Percentiles rank a stretch among this genome's conserved stretches.
phyloP scores from a whole-genome alignment of 23 tunicate species.

The Styela clava region DNA sequence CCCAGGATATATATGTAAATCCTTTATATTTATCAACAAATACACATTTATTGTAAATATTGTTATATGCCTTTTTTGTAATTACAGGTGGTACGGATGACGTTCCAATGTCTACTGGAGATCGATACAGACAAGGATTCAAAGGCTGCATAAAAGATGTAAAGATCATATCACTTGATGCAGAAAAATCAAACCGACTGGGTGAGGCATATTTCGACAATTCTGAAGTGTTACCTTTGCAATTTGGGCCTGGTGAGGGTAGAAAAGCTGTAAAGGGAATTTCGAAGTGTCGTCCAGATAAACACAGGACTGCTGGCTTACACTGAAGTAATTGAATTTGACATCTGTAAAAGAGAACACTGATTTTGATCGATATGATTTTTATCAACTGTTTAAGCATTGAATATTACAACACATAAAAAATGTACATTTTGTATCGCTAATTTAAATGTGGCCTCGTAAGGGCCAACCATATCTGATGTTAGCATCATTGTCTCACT shows the following conservation, averaged over 20 bases:
- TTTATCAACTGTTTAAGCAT: no score
- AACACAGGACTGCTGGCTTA: slow-evolving; percentile 9
- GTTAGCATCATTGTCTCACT: no score
- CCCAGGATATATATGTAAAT: no score
- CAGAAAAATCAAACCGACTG: slow-evolving; percentile 31
- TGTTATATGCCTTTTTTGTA: neutral
- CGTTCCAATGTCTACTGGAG: slow-evolving; percentile 52
- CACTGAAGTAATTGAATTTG: neutral
- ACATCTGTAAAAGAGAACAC: neutral
- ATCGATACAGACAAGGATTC: slow-evolving; percentile 67
- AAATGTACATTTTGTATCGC: no score
- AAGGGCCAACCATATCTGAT: no score
- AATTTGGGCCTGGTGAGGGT: slow-evolving; percentile 45
- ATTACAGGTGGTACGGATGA: slow-evolving; percentile 82
- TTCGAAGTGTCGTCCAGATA: slow-evolving; percentile 10
- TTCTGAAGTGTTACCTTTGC: slow-evolving; percentile 32
- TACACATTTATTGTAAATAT: no score
- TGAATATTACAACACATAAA: no score
- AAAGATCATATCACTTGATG: slow-evolving; percentile 40
- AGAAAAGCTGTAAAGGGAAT: neutral
- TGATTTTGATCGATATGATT: no score
- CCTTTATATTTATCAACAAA: no score
- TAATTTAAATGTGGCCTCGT: no score
- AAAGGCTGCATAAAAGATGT: slow-evolving; percentile 62
- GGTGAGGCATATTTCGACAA: slow-evolving; percentile 66